phyloP scores from a whole-genome alignment of 2,797 vertebrate species.

The Pogoniulus pusillus region DNA sequence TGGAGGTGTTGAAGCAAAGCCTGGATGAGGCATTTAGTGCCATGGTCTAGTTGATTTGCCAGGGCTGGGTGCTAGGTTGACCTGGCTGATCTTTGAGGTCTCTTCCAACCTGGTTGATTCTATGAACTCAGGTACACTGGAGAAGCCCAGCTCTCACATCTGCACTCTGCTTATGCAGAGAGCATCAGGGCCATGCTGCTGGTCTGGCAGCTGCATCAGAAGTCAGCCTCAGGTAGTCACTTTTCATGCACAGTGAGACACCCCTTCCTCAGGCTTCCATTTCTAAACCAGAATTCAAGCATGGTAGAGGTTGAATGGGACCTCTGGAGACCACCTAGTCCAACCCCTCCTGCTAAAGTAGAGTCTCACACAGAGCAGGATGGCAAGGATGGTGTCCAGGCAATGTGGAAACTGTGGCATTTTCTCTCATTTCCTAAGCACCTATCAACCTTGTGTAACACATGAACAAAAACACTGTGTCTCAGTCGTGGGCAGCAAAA shows the following conservation, averaged over 20 bases:
- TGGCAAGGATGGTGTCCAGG: not conserved
- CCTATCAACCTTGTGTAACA: not conserved
- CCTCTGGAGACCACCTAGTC: not conserved
- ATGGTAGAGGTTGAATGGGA: not conserved
- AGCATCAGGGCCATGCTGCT: not conserved
- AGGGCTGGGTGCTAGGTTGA: too few species aligned
- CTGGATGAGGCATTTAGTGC: too few species aligned
- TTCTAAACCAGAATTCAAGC: not conserved
- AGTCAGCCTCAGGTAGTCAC: not conserved
- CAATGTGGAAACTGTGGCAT: not conserved
- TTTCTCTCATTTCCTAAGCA: not conserved
- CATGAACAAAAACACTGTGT: not conserved
- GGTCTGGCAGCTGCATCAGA: not conserved
- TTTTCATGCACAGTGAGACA: not conserved
- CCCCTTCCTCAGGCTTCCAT: not conserved
- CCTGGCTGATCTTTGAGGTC: too few species aligned
- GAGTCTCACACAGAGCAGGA: not conserved
- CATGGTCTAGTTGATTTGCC: too few species aligned
- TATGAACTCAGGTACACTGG: rapidly evolving
- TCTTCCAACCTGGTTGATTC: too few species aligned
- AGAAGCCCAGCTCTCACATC: not conserved
- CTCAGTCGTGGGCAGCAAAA: not conserved
- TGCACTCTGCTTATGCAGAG: not conserved
- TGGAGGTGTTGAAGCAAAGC: too few species aligned
- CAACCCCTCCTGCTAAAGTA: not conserved